Base-by-base conservation (phyloP, 2,888 invertebrate genomes). In the Cryptocheilus praepositus region DNA sequence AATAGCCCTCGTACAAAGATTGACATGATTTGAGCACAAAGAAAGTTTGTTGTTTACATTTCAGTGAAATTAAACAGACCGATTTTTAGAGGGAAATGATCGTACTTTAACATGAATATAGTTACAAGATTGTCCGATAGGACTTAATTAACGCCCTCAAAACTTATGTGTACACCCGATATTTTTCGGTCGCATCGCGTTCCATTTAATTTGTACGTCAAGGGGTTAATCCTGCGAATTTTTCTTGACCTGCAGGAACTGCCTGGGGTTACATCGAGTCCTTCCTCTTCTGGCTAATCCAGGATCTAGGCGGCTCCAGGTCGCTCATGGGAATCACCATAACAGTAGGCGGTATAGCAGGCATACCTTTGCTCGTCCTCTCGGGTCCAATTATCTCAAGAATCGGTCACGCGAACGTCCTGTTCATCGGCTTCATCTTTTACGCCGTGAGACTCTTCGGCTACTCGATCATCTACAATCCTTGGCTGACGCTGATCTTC, bases 181-280 rank as follows among this genome's bases (percentile, higher is more conserved):
- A n/a, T n/a, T n/a, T n/a, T n/a, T n/a, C n/a, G n/a, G n/a, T n/a
- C n/a, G n/a, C n/a, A 25, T 25, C 3, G 5, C 25, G 25, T 25
- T 25, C 25, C 5, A 25, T 25, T 25, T 5, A 25, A 5, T 25
- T 25, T 25, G 25, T n/a, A n/a, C n/a, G n/a, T n/a, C n/a, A n/a
- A n/a, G n/a, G n/a, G n/a, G 5, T 25, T 36, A 7, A 36, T 36
- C 7, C 7, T 36, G 1, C 36, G 7, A 11, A 36, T 36, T 11
- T 36, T 36, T 61, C 36, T 2, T 43, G 1, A 16, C 89, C 36
- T 87, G 11, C 88, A 95, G 95, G 95, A 43, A 93, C 93, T 21
- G 93, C 94, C n/a, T 95, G 94, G 94, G 95, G 95, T 45, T 95
- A 94, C 89, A 93, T 95, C 77, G 95, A 95, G 88, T 95, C 94